A percentile compares a stretch with the other conserved stretches of the same genome.
Conservation (phyloP, 2,888 invertebrate genomes). For the Cantharis lateralis region DNA sequence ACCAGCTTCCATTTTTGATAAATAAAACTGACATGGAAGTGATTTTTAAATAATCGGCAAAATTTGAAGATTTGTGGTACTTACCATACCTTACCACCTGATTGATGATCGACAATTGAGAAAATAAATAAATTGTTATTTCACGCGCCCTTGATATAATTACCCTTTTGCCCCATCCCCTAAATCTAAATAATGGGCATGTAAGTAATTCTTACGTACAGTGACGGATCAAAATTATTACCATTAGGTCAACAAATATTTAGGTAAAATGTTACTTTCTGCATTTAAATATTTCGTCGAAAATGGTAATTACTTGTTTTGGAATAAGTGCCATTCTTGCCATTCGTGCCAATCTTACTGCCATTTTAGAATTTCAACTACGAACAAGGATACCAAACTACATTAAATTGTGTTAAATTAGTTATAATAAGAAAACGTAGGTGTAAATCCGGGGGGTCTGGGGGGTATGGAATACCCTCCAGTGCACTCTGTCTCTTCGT, state of each 20-base stretch:
- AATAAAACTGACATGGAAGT: neutral
- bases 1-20: neutral
- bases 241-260: neutral
- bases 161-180: neutral
- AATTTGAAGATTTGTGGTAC: neutral
- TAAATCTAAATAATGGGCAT: neutral
- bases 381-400: too few relatives aligned
- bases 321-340: too few relatives aligned
- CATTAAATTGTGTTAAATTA: too few relatives aligned
- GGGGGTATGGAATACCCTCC: too few relatives aligned
- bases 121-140: neutral
- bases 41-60: neutral
- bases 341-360: too few relatives aligned
- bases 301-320: too few relatives aligned
- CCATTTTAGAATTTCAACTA: too few relatives aligned
- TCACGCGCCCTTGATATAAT: neutral
- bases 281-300: too few relatives aligned
- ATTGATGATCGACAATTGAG: neutral
- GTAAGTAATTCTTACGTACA: neutral
- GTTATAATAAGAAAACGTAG: too few relatives aligned
- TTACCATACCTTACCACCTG: neutral
- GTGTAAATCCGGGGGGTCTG: too few relatives aligned
- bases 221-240: neutral
- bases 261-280: too few relatives aligned
- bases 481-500: too few relatives aligned